Evolutionary conservation across 1,140 invertebrate genomes (phyloP).

Genomic region (Telenomus remus): DNA sequence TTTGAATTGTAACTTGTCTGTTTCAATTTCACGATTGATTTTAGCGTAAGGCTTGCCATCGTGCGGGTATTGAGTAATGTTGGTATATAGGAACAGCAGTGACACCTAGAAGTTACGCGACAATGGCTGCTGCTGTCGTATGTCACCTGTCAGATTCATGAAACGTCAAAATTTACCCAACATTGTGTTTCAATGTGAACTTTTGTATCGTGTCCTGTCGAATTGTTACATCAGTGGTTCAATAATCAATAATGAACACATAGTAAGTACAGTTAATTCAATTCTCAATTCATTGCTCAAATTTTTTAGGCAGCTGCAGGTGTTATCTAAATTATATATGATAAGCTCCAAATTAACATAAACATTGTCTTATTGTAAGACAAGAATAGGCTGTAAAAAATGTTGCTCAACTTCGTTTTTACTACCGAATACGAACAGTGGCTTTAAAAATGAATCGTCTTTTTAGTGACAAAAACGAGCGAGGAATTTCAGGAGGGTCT

Average conservation of each 20-base stretch:
- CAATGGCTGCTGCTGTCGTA: slow-evolving; percentile 45
- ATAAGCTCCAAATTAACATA: slow-evolving; percentile 48
- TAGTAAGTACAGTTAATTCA: slow-evolving; percentile 32
- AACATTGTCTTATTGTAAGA: slow-evolving; percentile 1
- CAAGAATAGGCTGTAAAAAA: background rate
- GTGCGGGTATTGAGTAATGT: too few relatives aligned
- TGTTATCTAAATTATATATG: slow-evolving; percentile 9
- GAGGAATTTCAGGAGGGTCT: slow-evolving; percentile 53
- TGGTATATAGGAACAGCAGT: too few relatives aligned
- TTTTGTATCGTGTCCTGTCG: slow-evolving; percentile 11
- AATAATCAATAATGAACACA: slow-evolving; percentile 39
- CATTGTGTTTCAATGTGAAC: slow-evolving; percentile 33
- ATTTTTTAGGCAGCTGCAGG: background rate
- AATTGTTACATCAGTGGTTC: background rate
- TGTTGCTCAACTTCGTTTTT: too few relatives aligned
- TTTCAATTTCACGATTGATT: too few relatives aligned
- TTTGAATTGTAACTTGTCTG: too few relatives aligned
- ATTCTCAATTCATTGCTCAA: background rate
- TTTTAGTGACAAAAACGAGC: slow-evolving; percentile 46
- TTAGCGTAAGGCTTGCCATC: too few relatives aligned
- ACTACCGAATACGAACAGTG: too few relatives aligned
- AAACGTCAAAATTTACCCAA: slow-evolving; percentile 33
- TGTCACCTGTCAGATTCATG: slow-evolving; percentile 47
- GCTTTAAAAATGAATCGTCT: too few relatives aligned
- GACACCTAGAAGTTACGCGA: slow-evolving; percentile 1